A percentile compares a stretch with the other conserved stretches of the same genome.
Conservation (phyloP, 1,140 invertebrate species). For the Mactra quadrangularis region DNA sequence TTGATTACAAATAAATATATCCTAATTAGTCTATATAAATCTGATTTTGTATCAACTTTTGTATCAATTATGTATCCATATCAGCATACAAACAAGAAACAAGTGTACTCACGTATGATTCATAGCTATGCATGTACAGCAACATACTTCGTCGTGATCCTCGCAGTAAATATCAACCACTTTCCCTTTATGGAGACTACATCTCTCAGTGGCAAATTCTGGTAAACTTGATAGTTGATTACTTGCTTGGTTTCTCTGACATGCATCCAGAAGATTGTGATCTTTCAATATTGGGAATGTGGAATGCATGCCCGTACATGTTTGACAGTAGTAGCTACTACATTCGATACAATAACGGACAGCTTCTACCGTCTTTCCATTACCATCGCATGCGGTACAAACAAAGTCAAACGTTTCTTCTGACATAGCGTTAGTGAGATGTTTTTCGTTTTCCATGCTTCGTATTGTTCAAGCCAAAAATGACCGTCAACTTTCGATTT, state of each 20-base stretch:
- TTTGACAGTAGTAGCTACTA: neutral
- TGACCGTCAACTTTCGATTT: too few species aligned
- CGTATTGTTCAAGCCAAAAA: too few species aligned
- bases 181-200: neutral
- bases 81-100: too few species aligned
- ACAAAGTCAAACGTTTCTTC: neutral
- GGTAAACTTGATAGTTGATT: neutral
- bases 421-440: too few species aligned
- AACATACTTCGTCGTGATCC: conserved; percentile 1
- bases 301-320: neutral
- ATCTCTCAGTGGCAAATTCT: neutral
- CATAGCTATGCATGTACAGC: neutral
- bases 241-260: neutral
- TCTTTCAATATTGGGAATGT: neutral
- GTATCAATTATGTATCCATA: too few species aligned
- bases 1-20: too few species aligned
- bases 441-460: too few species aligned
- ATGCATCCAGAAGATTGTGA: conserved; percentile 1
- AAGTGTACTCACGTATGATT: conserved; percentile 1
- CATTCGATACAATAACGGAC: conserved; percentile 1
- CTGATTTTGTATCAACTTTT: too few species aligned
- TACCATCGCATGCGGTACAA: neutral
- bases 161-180: conserved; percentile 8
- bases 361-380: neutral
- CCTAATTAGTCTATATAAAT: too few species aligned